Percentiles rank a stretch among this genome's conserved stretches.
phyloP scores from a whole-genome alignment of 2,888 invertebrate species.

The Nudaria mundana region DNA sequence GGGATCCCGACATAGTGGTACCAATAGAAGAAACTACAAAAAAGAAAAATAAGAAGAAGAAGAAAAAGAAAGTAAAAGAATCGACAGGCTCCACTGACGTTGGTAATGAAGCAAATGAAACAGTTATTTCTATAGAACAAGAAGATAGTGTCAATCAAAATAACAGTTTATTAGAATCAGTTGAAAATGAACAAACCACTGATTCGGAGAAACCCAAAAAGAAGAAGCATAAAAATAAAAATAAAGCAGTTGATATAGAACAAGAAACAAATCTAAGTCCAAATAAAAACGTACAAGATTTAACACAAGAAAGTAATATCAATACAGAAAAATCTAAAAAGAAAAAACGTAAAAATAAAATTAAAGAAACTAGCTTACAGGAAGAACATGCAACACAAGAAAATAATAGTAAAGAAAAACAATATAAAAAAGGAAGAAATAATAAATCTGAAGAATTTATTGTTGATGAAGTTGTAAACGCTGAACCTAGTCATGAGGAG shows the following conservation, averaged over 20 bases:
- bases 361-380: not conserved
- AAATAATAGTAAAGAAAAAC: conserved; percentile 18
- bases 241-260: not conserved
- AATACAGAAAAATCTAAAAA: conserved; percentile 14
- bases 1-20: conserved; percentile 61
- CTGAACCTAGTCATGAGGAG: conserved; percentile 39
- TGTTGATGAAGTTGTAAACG: conserved; percentile 43
- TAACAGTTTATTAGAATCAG: conserved; percentile 9
- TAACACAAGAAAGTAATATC: not conserved
- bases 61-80: conserved; percentile 36
- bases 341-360: conserved; percentile 5
- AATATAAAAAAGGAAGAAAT: conserved; percentile 45
- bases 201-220: conserved; percentile 14
- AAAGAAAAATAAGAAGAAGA: conserved; percentile 63
- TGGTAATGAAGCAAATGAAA: conserved; percentile 14
- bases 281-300: too few relatives aligned
- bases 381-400: conserved; percentile 6
- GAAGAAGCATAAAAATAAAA: too few relatives aligned
- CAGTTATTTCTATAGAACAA: conserved; percentile 9
- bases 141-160: conserved; percentile 10
- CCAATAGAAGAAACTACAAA: conserved; percentile 54
- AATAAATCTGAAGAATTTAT: conserved; percentile 35
- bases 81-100: too few relatives aligned
- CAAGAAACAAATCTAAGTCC: too few relatives aligned
- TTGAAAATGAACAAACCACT: conserved; percentile 10